These are phyloP conservation scores for Drepanosiphum platanoidis DNA, from an alignment of 2,888 invertebrate species.

Conservation along the genomic window DNA sequence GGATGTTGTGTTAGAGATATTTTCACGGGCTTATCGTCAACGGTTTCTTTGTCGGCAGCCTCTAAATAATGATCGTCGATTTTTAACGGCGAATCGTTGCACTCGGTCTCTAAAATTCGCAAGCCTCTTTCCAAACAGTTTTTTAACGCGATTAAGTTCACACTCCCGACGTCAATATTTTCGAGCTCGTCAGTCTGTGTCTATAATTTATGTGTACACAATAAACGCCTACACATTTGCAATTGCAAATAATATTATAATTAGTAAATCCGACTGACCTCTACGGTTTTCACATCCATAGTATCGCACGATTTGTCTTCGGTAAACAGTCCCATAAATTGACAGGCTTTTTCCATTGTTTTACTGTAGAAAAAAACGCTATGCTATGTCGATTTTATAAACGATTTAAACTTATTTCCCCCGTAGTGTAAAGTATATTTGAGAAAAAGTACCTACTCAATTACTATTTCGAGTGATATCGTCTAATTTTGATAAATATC, in stretches of 20 bases:
- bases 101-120: constrained; percentile 23
- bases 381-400: too few species aligned
- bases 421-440: too few species aligned
- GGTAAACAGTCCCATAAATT: constrained; percentile 6
- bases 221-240: background rate
- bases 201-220: constrained; percentile 7
- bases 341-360: constrained; percentile 15
- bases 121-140: constrained; percentile 34
- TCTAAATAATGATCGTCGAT: background rate
- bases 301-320: constrained; percentile 38
- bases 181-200: constrained; percentile 28
- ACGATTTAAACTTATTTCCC: too few species aligned
- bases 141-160: constrained; percentile 14
- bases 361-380: background rate
- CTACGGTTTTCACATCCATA: constrained; percentile 12
- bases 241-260: background rate
- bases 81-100: constrained; percentile 22
- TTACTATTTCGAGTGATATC: too few species aligned
- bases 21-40: background rate
- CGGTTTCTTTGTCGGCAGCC: background rate
- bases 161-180: background rate
- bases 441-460: too few species aligned
- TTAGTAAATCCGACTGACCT: constrained; percentile 6
- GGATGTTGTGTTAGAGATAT: background rate
- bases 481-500: too few species aligned